phyloP scores from a whole-genome alignment of 2,113 vertebrate species.

The Polypterus bichir region DNA sequence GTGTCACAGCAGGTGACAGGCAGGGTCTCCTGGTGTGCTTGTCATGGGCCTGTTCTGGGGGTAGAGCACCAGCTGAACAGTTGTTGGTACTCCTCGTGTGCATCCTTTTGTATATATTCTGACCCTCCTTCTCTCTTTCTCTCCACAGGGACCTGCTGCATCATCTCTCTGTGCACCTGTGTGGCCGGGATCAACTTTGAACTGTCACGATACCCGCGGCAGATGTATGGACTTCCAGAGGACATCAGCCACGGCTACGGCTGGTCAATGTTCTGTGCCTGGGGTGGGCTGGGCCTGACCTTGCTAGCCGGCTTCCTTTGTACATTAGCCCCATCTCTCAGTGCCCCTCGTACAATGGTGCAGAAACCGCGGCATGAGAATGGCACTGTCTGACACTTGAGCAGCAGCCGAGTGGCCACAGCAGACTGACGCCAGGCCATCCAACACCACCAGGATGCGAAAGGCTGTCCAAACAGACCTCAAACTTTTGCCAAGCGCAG shows the following conservation, averaged over 20 bases:
- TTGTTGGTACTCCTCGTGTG: neutral
- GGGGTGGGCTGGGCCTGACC: slow-evolving; percentile 83
- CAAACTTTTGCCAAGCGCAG: slow-evolving; percentile 19
- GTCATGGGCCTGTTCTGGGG: no score
- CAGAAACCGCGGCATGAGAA: slow-evolving; percentile 87
- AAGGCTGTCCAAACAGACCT: slow-evolving; percentile 18
- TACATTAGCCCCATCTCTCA: slow-evolving; percentile 78
- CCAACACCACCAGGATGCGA: neutral
- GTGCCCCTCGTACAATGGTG: slow-evolving; percentile 58
- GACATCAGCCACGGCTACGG: slow-evolving; percentile 92
- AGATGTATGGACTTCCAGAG: slow-evolving; percentile 79
- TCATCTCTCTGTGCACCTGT: slow-evolving; percentile 86
- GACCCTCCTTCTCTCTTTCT: slow-evolving; percentile 20
- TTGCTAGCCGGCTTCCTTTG: slow-evolving; percentile 84
- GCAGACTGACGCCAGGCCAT: slow-evolving; percentile 16
- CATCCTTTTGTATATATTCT: neutral
- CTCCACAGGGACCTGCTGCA: slow-evolving; percentile 76
- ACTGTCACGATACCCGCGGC: slow-evolving; percentile 80
- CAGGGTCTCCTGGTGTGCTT: no score
- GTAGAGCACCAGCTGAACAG: neutral
- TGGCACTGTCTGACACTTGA: slow-evolving; percentile 67
- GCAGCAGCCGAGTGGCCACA: slow-evolving; percentile 23
- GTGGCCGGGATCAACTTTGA: slow-evolving; percentile 90
- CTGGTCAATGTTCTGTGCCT: slow-evolving; percentile 95
- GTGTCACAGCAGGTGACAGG: no score